Evolutionary conservation across 2,113 vertebrate species (phyloP), one percentile per base, ranked within the genome.

Genomic region (Lucifuga dentata): DNA sequence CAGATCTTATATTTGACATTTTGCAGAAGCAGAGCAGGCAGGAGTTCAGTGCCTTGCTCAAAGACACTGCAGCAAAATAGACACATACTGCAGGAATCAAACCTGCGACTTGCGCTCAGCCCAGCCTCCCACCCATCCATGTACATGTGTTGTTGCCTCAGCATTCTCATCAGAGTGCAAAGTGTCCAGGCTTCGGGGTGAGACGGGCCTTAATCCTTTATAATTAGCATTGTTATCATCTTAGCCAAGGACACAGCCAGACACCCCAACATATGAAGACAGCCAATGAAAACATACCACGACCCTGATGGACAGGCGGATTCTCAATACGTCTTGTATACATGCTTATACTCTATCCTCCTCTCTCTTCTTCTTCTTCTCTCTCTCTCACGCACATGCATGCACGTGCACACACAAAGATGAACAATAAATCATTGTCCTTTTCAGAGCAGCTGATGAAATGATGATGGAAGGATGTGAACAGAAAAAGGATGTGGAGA

Each of bases 171-270:
- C n/a, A n/a, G n/a, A n/a, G n/a, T n/a, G 32, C 41, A 38, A 1
- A 35, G 19, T 44, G 44, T 16, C 21, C 13, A 2, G 16, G 61
- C 40, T 13, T 53, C 46, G 10, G 53, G 78, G 26, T 63, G 57
- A 62, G 56, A 65, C 16, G 0, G n/a, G n/a, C 16, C 5, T 16
- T 65, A 72, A 78, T 68, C 51, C 55, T 33, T 69, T 73, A 49
- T 80, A 76, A 71, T 76, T 72, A 58, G 66, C 56, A 58, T 38
- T 24, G 29, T 16, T 76, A 36, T 77, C 51, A 68, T 57, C 36
- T 41, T 45, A 1, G 36, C 46, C 50, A 58, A 7, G 26, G 26
- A 29, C 10, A 1, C n/a, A 23, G 23, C 11, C 21, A 21, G 13
- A 40, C 33, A 9, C 38, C 56, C 46, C 32, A 45, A 53, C 52